Conservation (phyloP, 2,888 invertebrate genomes). For the Leucozona laternaria region DNA sequence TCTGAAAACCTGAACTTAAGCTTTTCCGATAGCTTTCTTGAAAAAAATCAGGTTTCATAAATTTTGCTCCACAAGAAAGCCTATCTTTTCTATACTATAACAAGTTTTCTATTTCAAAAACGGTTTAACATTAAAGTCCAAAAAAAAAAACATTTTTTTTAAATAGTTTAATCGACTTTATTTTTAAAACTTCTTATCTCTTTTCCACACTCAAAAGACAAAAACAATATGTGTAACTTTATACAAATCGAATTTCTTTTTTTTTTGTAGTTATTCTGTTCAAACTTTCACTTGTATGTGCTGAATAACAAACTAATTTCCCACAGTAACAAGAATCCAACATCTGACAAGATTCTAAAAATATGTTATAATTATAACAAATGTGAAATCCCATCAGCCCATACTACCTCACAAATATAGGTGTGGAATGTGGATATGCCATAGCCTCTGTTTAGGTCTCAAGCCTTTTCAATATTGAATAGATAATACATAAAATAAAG, state of each 20-base stretch:
- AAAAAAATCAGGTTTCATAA: too few species aligned
- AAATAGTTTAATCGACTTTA: too few species aligned
- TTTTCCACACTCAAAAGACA: not conserved
- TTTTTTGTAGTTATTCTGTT: not conserved
- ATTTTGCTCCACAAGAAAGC: too few species aligned
- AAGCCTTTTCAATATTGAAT: not conserved
- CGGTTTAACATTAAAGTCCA: too few species aligned
- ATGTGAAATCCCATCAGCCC: conserved; percentile 10
- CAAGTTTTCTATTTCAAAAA: too few species aligned
- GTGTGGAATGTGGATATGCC: not conserved
- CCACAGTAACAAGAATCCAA: not conserved
- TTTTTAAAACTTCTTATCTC: too few species aligned
- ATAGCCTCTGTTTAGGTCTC: not conserved
- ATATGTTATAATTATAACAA: not conserved
- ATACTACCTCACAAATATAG: too few species aligned
- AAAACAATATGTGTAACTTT: not conserved
- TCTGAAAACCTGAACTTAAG: too few species aligned
- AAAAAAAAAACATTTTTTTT: too few species aligned
- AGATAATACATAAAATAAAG: not conserved
- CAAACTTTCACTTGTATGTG: not conserved
- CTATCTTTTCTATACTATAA: too few species aligned
- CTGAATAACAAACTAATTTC: conserved; percentile 5
- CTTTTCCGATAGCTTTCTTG: too few species aligned
- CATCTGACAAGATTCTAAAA: not conserved
- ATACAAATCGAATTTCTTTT: not conserved